A percentile compares a stretch with the other conserved stretches of the same genome.
Evolutionary conservation across 2,888 invertebrate genomes (phyloP).

Genomic region (Mimas tiliae): DNA sequence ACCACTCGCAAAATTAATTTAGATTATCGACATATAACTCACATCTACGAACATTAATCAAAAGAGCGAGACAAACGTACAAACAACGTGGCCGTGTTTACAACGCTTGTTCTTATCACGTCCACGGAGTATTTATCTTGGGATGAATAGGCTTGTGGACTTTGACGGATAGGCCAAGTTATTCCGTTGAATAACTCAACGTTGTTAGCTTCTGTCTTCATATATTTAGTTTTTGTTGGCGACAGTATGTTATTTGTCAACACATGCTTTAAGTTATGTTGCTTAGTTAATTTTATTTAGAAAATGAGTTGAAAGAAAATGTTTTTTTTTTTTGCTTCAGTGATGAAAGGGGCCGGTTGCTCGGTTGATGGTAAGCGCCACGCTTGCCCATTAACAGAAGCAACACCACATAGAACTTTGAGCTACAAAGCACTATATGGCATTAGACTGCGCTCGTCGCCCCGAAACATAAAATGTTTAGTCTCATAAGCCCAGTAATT

Average conservation of each 20-base stretch:
- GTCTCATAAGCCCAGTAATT: too few relatives aligned
- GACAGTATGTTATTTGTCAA: constrained; percentile 14
- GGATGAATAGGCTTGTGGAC: constrained; percentile 62
- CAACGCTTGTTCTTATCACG: constrained; percentile 57
- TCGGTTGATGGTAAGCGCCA: too few relatives aligned
- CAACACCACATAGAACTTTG: too few relatives aligned
- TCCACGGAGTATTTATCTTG: constrained; percentile 65
- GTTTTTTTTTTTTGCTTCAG: not conserved
- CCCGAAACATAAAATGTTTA: too few relatives aligned
- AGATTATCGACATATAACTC: constrained; percentile 27
- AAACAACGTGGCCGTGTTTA: constrained; percentile 46
- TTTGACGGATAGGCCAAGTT: constrained; percentile 69
- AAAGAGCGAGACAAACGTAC: constrained; percentile 29
- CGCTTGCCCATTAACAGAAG: too few relatives aligned
- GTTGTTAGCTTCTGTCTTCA: constrained; percentile 44
- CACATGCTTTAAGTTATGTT: not conserved
- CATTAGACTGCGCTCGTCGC: too few relatives aligned
- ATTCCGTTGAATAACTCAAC: constrained; percentile 65
- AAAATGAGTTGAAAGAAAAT: not conserved
- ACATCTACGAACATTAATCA: constrained; percentile 35
- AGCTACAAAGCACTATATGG: too few relatives aligned
- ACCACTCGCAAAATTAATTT: constrained; percentile 25
- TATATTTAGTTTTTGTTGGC: constrained; percentile 33
- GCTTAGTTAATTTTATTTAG: not conserved
- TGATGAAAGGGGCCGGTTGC: too few relatives aligned